Evolutionary conservation across 2,113 vertebrate species (phyloP).

Genomic region (Hippopotamus amphibius): DNA sequence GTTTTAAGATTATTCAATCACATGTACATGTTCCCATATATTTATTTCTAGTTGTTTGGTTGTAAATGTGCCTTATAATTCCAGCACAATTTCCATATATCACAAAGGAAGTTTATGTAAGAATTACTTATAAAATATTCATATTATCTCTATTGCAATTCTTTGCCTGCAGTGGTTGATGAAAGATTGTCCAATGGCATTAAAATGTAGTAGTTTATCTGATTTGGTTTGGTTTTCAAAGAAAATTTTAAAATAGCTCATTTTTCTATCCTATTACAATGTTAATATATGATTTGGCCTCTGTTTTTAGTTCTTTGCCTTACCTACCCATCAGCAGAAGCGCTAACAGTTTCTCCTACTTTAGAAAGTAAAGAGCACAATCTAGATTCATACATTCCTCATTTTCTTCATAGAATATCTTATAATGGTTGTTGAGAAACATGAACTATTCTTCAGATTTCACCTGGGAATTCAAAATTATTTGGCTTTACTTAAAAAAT

Average conservation of each 20-base stretch:
- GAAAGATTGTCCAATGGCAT: neutral
- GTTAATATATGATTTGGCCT: neutral
- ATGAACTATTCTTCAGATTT: neutral
- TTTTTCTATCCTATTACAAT: neutral
- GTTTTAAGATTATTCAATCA: neutral
- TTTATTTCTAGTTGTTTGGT: neutral
- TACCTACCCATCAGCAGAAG: too few species aligned
- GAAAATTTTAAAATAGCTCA: neutral
- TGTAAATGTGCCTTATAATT: neutral
- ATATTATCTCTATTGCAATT: neutral
- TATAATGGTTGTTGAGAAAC: neutral
- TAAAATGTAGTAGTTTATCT: neutral
- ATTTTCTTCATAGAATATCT: neutral
- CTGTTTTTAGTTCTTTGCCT: neutral
- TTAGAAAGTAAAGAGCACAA: neutral
- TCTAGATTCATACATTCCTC: neutral
- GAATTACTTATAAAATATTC: neutral
- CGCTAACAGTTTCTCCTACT: neutral
- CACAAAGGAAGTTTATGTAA: neutral
- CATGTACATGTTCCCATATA: neutral
- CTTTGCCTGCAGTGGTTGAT: neutral
- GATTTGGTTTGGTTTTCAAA: neutral
- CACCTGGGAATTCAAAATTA: neutral
- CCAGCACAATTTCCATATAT: neutral
- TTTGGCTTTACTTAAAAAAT: neutral